Evolutionary conservation across 2,888 invertebrate genomes (phyloP).

Genomic region (Amiota minor): DNA sequence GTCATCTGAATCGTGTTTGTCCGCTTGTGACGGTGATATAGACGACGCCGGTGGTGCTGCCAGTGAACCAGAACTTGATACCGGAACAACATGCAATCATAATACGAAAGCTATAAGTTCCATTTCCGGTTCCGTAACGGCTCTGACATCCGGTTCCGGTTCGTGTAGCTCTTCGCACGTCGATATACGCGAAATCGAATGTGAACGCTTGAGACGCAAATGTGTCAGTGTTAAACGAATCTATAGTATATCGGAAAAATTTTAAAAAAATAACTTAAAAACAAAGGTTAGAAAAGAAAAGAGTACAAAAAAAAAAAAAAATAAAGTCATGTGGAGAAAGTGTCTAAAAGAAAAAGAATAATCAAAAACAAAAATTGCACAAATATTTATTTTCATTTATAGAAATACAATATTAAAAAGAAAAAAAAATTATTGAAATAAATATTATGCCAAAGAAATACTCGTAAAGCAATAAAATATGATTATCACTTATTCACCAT

Average conservation of each 20-base stretch:
- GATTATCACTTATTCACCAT: constrained; percentile 22
- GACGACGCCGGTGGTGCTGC: neutral
- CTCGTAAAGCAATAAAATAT: constrained; percentile 11
- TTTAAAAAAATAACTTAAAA: constrained; percentile 51
- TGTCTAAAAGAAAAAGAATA: constrained; percentile 18
- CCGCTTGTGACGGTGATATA: constrained; percentile 29
- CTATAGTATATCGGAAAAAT: constrained; percentile 73
- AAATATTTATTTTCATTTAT: neutral
- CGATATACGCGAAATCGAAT: constrained; percentile 71
- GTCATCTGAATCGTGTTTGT: constrained; percentile 12
- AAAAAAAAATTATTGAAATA: constrained; percentile 10
- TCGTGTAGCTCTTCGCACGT: constrained; percentile 56
- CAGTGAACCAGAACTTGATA: constrained; percentile 15
- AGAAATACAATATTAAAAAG: neutral
- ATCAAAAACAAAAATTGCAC: constrained; percentile 23
- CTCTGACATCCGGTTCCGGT: neutral
- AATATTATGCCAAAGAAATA: neutral
- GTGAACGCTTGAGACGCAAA: constrained; percentile 70
- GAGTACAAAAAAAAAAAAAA: constrained; percentile 17
- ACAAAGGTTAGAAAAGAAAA: constrained; percentile 7
- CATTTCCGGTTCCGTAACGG: constrained; percentile 21
- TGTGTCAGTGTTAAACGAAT: constrained; percentile 72
- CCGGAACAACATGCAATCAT: constrained; percentile 17
- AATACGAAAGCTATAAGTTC: constrained; percentile 4
- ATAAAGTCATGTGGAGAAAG: neutral